Evolutionary conservation across 2,113 vertebrate species (phyloP), one percentile per base, ranked within the genome.

Genomic region (Clinocottus analis): DNA sequence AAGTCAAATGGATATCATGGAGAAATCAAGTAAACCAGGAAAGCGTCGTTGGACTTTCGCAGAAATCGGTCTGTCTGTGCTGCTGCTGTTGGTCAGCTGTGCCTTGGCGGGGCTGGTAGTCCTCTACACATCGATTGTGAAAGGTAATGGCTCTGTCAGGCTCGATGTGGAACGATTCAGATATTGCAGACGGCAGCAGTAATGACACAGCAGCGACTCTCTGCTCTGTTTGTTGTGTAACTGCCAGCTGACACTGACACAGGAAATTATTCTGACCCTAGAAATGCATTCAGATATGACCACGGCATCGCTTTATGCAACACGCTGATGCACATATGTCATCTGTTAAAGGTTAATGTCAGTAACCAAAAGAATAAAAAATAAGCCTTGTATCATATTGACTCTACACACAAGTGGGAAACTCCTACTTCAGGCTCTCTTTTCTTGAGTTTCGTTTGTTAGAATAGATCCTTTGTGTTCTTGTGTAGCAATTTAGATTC

Each of bases 1-100:
- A 93, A 97, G 96, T 77, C 96, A 97, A 56, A 95, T 95, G 96
- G 96, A 97, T 86, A 96, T 96, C 89, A 96, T 96, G 96, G 97
- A 98, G 94, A 96, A 95, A 93, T 94, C 96, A 21, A 90, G 92
- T 75, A 94, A 92, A 90, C 60, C 94, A 0, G 93, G 91, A 67
- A 97, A 90, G 91, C 96, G 91, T 85, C 93, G 89, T 66, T 96
- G 95, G 93, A 95, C 94, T 77, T 84, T 94, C 56, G 92, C 95
- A 82, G 96, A 96, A 75, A 88, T 96, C 27, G 91, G 93, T 65
- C 93, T 99, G 87, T 94, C 96, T 0, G 94, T 97, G 47, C 83
- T 97, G 85, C 91, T 97, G 91, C 93, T 97, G 78, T 85, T 98
- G 81, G 93, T 97, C 93, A 95, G 96, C 14, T 96, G 96, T 21